phyloP scores from a whole-genome alignment of 2,113 vertebrate genomes.

The Nannospalax galili region DNA sequence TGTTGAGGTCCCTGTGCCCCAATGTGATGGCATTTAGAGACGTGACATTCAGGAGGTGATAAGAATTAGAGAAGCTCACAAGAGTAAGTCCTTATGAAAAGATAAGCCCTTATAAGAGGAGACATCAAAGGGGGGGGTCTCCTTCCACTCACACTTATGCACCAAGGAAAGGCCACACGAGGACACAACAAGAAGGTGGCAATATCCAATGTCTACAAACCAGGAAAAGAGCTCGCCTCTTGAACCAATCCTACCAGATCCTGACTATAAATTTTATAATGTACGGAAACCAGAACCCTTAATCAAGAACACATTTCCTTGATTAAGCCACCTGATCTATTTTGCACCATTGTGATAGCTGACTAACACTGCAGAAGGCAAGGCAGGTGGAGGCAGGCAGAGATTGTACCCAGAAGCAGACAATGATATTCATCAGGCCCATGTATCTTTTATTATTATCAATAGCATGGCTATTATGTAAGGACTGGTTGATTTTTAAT shows the following conservation, averaged over 20 bases:
- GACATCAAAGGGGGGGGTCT: not conserved
- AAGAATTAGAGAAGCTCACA: not conserved
- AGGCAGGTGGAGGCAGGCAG: not conserved
- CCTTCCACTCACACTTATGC: not conserved
- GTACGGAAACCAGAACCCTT: not conserved
- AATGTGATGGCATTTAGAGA: not conserved
- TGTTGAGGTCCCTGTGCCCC: not conserved
- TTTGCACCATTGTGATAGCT: not conserved
- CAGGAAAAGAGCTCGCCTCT: not conserved
- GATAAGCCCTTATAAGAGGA: not conserved
- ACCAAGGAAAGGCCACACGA: not conserved
- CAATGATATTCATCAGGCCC: not conserved
- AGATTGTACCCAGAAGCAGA: not conserved
- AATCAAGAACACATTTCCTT: conserved; percentile 1
- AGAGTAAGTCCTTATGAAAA: not conserved
- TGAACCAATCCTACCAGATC: not conserved
- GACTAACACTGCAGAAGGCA: not conserved
- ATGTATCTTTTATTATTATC: not conserved
- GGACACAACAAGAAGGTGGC: not conserved
- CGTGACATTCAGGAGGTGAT: not conserved
- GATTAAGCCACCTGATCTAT: not conserved
- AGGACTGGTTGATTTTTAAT: not conserved
- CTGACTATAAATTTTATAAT: not conserved
- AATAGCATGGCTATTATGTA: not conserved
- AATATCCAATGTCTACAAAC: not conserved